phyloP scores from a whole-genome alignment of 1,140 invertebrate species.

The Phortica variegata region DNA sequence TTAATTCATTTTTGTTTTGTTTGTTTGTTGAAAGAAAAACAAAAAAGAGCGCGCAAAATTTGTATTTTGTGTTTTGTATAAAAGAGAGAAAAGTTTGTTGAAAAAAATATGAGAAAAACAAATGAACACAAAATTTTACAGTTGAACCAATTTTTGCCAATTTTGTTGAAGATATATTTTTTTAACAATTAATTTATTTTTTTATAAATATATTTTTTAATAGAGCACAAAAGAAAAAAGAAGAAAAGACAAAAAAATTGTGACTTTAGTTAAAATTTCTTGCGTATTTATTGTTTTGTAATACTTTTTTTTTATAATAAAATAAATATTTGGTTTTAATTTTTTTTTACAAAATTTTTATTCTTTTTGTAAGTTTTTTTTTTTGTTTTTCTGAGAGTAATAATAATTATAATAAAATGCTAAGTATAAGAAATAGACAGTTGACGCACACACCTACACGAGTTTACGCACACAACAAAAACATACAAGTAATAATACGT shows the following conservation, averaged over 20 bases:
- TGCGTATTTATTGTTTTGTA: conserved; percentile 30
- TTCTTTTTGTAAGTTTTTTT: too few species aligned
- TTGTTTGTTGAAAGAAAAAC: background rate
- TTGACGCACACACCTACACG: too few species aligned
- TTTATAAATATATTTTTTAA: conserved; percentile 23
- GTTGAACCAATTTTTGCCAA: conserved; percentile 52
- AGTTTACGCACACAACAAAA: too few species aligned
- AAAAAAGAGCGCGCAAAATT: conserved; percentile 10
- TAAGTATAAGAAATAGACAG: too few species aligned
- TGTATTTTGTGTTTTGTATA: conserved; percentile 16
- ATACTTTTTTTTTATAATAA: conserved; percentile 44
- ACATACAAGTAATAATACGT: too few species aligned
- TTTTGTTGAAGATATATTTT: conserved; percentile 39
- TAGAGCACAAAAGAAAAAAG: conserved; percentile 57
- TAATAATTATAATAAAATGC: background rate
- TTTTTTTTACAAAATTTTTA: too few species aligned
- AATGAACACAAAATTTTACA: too few species aligned
- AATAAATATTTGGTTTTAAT: too few species aligned
- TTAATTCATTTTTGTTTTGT: too few species aligned
- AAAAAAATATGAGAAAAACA: conserved; percentile 3
- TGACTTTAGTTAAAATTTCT: conserved; percentile 53
- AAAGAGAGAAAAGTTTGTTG: conserved; percentile 14
- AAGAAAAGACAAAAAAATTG: conserved; percentile 49
- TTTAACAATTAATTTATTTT: conserved; percentile 37
- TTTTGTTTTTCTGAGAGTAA: too few species aligned